phyloP scores from a whole-genome alignment of 2,888 invertebrate genomes.

The Apamea crenata region DNA sequence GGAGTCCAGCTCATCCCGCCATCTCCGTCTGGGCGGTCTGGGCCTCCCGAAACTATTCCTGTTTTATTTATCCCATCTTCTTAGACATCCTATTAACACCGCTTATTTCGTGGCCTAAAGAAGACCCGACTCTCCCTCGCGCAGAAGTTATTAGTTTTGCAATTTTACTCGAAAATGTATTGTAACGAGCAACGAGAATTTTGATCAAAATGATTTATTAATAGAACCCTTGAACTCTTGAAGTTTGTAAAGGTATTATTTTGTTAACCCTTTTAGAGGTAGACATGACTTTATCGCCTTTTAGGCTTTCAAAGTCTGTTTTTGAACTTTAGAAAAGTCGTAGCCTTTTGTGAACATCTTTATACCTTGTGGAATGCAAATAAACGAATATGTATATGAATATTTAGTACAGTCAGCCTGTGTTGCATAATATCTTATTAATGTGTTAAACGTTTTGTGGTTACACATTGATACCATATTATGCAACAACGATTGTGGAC shows the following conservation, averaged over 20 bases:
- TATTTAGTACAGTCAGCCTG: not conserved
- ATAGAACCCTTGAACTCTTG: constrained; percentile 28
- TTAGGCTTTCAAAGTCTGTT: constrained; percentile 11
- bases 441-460: not conserved
- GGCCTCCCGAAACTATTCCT: not conserved
- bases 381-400: no score
- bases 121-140: constrained; percentile 18
- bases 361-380: no score
- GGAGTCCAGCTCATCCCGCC: no score
- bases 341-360: no score
- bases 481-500: not conserved
- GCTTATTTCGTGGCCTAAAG: constrained; percentile 17
- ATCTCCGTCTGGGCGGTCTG: no score
- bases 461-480: not conserved
- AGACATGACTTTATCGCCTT: constrained; percentile 27
- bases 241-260: constrained; percentile 48
- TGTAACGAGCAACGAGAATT: constrained; percentile 39
- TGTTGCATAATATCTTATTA: not conserved
- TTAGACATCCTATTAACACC: not conserved
- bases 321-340: constrained; percentile 6
- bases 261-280: constrained; percentile 39
- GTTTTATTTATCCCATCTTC: not conserved
- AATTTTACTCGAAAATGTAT: constrained; percentile 49
- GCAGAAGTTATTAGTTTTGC: constrained; percentile 55
- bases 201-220: constrained; percentile 61